Base-by-base conservation (phyloP, 1,140 invertebrate genomes). In the Calephelis nemesis region DNA sequence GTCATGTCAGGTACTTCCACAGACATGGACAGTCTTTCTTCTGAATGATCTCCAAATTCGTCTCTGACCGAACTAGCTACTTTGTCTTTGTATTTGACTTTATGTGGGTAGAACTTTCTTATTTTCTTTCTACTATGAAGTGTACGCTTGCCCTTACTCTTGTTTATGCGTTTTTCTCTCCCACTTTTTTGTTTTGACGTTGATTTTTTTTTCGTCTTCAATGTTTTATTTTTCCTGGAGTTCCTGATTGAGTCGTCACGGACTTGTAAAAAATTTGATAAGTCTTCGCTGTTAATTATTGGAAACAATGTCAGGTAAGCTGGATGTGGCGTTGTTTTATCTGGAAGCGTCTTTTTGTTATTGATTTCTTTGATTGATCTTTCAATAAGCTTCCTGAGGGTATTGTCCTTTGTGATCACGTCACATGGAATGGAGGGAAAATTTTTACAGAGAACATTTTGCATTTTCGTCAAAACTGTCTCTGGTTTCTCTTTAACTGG, bases 41-140 rank as follows among this genome's bases (percentile, higher is more conserved):
- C 83, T 0, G 80, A 82, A 15, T 84, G 77, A 13, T 84, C 83
- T 0, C 67, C 74, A 40, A 75, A 79, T 7, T 82, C 75, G 10
- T 67, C 69, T 45, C 71, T 72, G 0, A 49, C 19, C 4, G 69
- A 64, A 50, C 69, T 74, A 1, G 42, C 62, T 19, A 19, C 42
- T 64, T 86, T 88, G 19, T 87, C 86, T 52, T 82, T 86, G 49
- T 86, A 84, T 65, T 89, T 89, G 10, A 88, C 76, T 70, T 89
- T 90, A 70, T 89, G 85, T 0, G 87, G 88, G 65, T 85, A 91
- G 64, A 86, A 89, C 45, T 87, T 88, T 1, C 80, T 72, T 0
- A 91, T 75, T 49, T 88, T 88, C 75, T 86, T 89, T 11, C 83
- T 81, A 45, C 68, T 79, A 67, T 78, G 85, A n/a, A 82, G 69